phyloP scores from a whole-genome alignment of 2,113 vertebrate genomes.

The Perca fluviatilis region DNA sequence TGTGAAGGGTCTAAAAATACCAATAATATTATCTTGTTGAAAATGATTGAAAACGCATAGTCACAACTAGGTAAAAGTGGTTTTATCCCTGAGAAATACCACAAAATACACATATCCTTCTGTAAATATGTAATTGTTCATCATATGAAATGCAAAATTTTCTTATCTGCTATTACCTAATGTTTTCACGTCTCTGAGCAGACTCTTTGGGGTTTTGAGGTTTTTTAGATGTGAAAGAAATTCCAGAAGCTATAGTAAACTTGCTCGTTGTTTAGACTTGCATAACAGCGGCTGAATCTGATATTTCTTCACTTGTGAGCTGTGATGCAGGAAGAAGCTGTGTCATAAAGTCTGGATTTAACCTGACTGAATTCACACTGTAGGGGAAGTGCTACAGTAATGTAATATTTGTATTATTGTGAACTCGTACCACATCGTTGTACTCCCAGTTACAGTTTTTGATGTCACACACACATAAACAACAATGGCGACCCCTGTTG shows the following conservation, averaged over 20 bases:
- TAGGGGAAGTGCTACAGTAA: neutral
- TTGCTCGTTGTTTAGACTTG: neutral
- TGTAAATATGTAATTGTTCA: neutral
- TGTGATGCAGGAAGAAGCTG: neutral
- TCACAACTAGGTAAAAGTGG: neutral
- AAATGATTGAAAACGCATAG: neutral
- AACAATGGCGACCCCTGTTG: too few relatives aligned
- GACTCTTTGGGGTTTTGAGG: neutral
- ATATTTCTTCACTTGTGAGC: conserved; percentile 44
- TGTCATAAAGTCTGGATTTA: neutral
- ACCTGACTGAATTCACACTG: neutral
- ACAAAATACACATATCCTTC: neutral
- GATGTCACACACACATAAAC: too few relatives aligned
- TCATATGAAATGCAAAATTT: neutral
- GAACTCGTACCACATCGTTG: too few relatives aligned
- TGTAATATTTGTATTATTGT: neutral
- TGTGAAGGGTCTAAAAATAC: neutral
- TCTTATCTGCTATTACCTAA: neutral
- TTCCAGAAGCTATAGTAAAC: neutral
- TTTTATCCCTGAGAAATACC: neutral
- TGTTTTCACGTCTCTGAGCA: neutral
- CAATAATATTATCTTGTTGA: too few relatives aligned
- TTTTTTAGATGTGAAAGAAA: conserved; percentile 18
- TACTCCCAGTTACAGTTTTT: too few relatives aligned
- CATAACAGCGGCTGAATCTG: conserved; percentile 22